A percentile compares a stretch with the other conserved stretches of the same genome.
phyloP scores from a whole-genome alignment of 2,888 invertebrate genomes.

The Brenthis daphne region DNA sequence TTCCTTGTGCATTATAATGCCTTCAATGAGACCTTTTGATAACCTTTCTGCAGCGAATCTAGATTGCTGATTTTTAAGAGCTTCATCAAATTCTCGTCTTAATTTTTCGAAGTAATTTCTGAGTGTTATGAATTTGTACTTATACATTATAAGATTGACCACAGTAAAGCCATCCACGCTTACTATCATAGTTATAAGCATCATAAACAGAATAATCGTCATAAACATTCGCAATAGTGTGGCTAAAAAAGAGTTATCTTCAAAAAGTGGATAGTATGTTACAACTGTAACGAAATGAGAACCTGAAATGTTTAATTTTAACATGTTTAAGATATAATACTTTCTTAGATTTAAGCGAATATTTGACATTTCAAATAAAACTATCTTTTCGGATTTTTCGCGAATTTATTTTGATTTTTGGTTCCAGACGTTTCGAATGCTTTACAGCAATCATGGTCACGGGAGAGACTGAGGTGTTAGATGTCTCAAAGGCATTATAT shows the following conservation, averaged over 20 bases:
- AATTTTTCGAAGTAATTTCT: constrained; percentile 63
- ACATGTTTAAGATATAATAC: background rate
- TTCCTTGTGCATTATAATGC: constrained; percentile 66
- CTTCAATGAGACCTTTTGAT: constrained; percentile 58
- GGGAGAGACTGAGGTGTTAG: too few species aligned
- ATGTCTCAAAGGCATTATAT: too few species aligned
- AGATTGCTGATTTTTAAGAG: constrained; percentile 46
- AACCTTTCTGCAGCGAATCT: constrained; percentile 54
- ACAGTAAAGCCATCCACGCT: constrained; percentile 62
- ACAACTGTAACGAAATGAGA: constrained; percentile 67
- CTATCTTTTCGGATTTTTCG: too few species aligned
- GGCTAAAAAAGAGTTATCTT: constrained; percentile 57
- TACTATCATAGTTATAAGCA: constrained; percentile 68
- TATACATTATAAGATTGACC: constrained; percentile 64
- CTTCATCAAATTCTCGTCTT: constrained; percentile 50
- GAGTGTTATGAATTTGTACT: constrained; percentile 71
- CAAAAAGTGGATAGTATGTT: constrained; percentile 65
- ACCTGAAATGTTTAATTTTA: constrained; percentile 47
- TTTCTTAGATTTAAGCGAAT: too few species aligned
- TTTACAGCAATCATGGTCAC: too few species aligned
- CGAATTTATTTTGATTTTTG: too few species aligned
- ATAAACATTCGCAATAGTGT: constrained; percentile 51
- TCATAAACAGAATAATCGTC: constrained; percentile 53
- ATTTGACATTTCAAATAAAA: too few species aligned
- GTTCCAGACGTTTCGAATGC: too few species aligned